phyloP scores from a whole-genome alignment of 2,113 vertebrate species.

The Lepisosteus oculatus region DNA sequence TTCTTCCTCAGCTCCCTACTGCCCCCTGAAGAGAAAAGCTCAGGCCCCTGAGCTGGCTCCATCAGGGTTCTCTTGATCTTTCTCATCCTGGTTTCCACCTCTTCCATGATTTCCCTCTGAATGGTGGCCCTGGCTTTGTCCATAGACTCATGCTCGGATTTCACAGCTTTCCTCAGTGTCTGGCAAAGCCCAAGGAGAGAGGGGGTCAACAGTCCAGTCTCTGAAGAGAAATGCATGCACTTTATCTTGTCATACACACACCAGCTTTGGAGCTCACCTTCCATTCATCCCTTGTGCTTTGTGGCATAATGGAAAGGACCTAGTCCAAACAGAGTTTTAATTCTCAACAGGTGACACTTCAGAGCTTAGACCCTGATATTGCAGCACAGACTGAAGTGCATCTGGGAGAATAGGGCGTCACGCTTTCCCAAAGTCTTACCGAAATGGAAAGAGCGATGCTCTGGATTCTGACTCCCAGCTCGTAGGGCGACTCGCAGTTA shows the following conservation, averaged over 20 bases:
- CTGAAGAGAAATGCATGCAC: no score
- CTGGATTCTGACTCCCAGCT: conserved; percentile 66
- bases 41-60: conserved; percentile 42
- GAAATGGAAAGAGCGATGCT: conserved; percentile 61
- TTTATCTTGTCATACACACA: no score
- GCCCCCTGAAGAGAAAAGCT: conserved; percentile 36
- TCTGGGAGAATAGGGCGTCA: neutral
- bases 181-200: conserved; percentile 24
- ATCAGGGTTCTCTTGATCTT: conserved; percentile 62
- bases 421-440: conserved; percentile 39
- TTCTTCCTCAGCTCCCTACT: conserved; percentile 58
- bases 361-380: no score
- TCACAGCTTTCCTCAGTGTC: conserved; percentile 49
- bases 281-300: no score
- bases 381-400: no score
- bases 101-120: conserved; percentile 63
- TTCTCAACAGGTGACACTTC: no score
- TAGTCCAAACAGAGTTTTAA: no score
- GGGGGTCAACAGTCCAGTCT: no score
- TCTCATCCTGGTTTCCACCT: conserved; percentile 46
- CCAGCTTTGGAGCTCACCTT: no score
- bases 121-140: conserved; percentile 49
- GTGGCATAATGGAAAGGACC: no score
- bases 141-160: conserved; percentile 35
- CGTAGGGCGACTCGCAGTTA: conserved; percentile 62